Conservation (phyloP, 2,113 vertebrate genomes). For the Peromyscus californicus region DNA sequence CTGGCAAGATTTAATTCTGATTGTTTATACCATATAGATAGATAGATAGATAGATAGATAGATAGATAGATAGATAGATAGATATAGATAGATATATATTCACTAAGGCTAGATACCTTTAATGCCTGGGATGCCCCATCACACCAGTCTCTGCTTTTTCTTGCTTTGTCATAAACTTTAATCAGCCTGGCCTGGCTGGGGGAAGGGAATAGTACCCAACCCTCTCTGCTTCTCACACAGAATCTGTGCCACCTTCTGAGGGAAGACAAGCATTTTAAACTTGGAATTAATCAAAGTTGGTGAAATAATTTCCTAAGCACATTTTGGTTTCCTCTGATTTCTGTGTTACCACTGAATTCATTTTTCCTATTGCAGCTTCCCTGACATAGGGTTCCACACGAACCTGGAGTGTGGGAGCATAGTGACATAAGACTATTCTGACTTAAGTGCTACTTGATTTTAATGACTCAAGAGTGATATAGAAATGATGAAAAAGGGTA, state of each 20-base stretch:
- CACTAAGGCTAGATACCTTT: not conserved
- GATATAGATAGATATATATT: not conserved
- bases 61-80: too few relatives aligned
- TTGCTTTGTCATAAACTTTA: not conserved
- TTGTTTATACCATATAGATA: not conserved
- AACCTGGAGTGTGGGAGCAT: not conserved
- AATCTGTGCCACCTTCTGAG: not conserved
- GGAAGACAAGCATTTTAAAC: conserved; percentile 6
- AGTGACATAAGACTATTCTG: not conserved
- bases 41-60: not conserved
- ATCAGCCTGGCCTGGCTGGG: not conserved
- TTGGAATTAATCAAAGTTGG: not conserved
- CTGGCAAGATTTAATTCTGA: not conserved
- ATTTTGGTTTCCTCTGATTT: not conserved
- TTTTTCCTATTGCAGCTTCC: conserved; percentile 28
- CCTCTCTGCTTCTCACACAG: not conserved
- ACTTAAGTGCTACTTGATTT: not conserved
- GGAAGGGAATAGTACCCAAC: not conserved
- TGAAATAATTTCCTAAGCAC: not conserved
- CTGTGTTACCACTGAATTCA: not conserved
- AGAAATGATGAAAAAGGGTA: too few relatives aligned
- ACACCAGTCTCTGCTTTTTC: not conserved
- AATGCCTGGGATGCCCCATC: not conserved
- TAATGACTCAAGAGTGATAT: not conserved
- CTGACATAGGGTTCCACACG: not conserved